A percentile compares a stretch with the other conserved stretches of the same genome.
phyloP scores from a whole-genome alignment of 2,797 vertebrate genomes.

The Phrynocephalus forsythii region DNA sequence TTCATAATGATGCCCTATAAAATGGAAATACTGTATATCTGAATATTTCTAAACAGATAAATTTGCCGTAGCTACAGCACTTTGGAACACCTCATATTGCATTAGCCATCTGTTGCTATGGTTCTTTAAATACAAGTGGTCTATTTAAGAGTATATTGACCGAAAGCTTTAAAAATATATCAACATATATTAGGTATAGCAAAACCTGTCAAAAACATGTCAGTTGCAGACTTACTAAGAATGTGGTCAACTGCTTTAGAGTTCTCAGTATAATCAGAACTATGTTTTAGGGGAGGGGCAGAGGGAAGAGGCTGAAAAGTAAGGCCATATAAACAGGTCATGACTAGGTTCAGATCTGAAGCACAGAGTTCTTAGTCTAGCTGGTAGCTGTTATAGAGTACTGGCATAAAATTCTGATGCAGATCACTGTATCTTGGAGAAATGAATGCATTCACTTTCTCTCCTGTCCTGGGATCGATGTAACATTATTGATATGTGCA shows the following conservation, averaged over 20 bases:
- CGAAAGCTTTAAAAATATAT: constrained; percentile 37
- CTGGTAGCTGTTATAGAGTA: not conserved
- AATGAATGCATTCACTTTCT: not conserved
- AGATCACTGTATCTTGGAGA: not conserved
- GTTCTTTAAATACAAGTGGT: constrained; percentile 22
- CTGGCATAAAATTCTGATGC: not conserved
- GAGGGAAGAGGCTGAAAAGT: not conserved
- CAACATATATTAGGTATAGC: constrained; percentile 53
- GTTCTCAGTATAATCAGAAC: not conserved
- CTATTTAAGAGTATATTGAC: constrained; percentile 34
- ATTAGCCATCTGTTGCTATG: constrained; percentile 71
- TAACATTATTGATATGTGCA: not conserved
- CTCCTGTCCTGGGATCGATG: not conserved
- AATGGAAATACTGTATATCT: not conserved
- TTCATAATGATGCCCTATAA: not conserved
- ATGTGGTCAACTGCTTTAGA: not conserved
- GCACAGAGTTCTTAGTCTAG: not conserved
- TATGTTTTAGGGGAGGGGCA: not conserved
- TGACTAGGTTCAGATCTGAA: not conserved
- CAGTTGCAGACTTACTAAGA: constrained; percentile 54
- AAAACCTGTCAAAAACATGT: constrained; percentile 52
- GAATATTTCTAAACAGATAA: constrained; percentile 42
- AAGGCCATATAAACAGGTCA: not conserved
- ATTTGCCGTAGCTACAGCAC: constrained; percentile 48
- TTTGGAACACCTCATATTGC: constrained; percentile 57